Base-by-base conservation (phyloP, 2,113 vertebrate genomes). In the Onychostoma macrolepis region DNA sequence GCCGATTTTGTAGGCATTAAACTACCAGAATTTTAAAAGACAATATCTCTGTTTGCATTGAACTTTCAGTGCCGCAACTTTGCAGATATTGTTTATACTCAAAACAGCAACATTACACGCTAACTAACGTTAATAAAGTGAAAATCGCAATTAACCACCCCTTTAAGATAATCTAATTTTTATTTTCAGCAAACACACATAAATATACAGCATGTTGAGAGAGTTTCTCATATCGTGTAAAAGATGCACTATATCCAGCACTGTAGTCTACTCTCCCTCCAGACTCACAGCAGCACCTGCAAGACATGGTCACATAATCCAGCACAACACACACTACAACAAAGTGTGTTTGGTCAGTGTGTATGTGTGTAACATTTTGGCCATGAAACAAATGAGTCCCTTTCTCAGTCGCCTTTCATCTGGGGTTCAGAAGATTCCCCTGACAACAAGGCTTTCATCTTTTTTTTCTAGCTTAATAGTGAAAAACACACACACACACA, bases 391-490 rank as follows among this genome's bases (percentile, higher is more conserved):
- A 88, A 83, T 86, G 45, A 83, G 78, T 63, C 74, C 71, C 74
- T 79, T 77, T 61, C 85, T 83, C 78, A 45, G 63, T 78, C 48
- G 50, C 76, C 84, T 89, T 89, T 89, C 86, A 89, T 89, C 86
- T 83, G 26, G 41, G 56, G 78, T 89, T 87, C 86, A 86, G 80
- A 89, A 84, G 85, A 84, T 84, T 85, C 56, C 77, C n/a, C 48
- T 30, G 53, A 83, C 83, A 45, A 56, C 71, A 83, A 21, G 12
- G 48, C 89, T 89, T 87, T 89, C 83, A 89, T 89, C 89, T 87
- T 77, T 72, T 61, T 61, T 83, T 43, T 71, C 74, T 61, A 58
- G 30, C 45, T 85, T 78, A 87, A 87, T 79, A 58, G 69, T 78
- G 65, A 78, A 28, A 53, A 53, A 30, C 36, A 63, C 86, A 84